Evolutionary conservation across 35 echinoderm and acorn worm genomes (phyloP).

Genomic region (Lytechinus variegatus): DNA sequence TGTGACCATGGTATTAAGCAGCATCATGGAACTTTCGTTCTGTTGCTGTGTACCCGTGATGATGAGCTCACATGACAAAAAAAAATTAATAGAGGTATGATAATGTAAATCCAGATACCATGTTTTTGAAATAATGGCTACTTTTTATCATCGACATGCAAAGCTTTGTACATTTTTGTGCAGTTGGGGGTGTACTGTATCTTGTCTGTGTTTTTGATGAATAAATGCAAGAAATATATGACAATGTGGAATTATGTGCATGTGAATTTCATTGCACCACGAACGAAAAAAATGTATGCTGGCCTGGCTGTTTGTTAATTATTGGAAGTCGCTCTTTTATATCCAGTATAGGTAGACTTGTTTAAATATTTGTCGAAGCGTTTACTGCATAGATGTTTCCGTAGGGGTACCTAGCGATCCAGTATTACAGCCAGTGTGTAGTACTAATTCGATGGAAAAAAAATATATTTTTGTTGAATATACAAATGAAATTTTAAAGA

Average conservation of each 20-base stretch:
- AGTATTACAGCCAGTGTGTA: constrained; percentile 50
- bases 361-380: constrained; percentile 5
- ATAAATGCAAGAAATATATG: constrained; percentile 14
- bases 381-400: not conserved
- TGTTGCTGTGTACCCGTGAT: too few species aligned
- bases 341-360: constrained; percentile 12
- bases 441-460: constrained; percentile 31
- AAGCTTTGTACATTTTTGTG: constrained; percentile 7
- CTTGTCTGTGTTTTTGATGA: constrained; percentile 7
- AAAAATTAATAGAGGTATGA: not conserved
- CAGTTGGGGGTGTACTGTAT: not conserved
- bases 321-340: constrained; percentile 3
- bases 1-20: too few species aligned
- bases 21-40: too few species aligned
- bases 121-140: not conserved
- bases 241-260: not conserved
- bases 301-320: not conserved
- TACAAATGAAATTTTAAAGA: constrained; percentile 52
- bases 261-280: not conserved
- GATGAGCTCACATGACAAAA: not conserved
- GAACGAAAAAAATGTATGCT: not conserved
- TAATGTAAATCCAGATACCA: not conserved
- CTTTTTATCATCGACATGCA: not conserved
- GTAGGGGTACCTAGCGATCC: constrained; percentile 20
- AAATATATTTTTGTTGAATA: constrained; percentile 55